These are phyloP conservation scores for Sarcophaga caerulescens DNA, from an alignment of 2,888 invertebrate genomes.

Conservation along the genomic window DNA sequence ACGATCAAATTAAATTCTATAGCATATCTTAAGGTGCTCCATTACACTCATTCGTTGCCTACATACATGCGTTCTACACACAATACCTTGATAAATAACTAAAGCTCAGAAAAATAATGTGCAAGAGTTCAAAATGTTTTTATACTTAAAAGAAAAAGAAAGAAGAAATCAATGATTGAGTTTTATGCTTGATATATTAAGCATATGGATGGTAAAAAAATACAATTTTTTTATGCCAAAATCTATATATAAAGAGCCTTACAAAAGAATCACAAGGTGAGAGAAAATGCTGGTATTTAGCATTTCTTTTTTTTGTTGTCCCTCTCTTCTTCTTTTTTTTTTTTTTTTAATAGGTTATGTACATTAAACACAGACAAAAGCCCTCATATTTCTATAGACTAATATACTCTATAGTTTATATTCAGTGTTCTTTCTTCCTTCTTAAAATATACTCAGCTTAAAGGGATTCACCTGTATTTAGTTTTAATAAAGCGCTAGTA, in stretches of 20 bases:
- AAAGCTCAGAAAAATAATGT: constrained; percentile 43
- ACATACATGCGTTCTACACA: neutral
- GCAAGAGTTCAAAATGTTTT: constrained; percentile 39
- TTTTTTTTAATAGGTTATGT: constrained; percentile 44
- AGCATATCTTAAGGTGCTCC: constrained; percentile 37
- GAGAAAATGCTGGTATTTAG: constrained; percentile 40
- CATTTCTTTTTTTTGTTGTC: too few relatives aligned
- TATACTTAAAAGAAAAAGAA: constrained; percentile 34
- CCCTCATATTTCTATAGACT: constrained; percentile 43
- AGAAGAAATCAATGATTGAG: constrained; percentile 65
- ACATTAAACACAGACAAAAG: constrained; percentile 59
- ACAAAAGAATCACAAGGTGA: neutral
- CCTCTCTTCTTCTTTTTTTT: neutral
- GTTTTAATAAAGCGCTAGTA: constrained; percentile 39
- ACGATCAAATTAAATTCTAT: constrained; percentile 39
- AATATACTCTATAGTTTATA: constrained; percentile 25
- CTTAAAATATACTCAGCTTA: constrained; percentile 35
- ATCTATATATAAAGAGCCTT: neutral
- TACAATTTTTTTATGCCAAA: constrained; percentile 23
- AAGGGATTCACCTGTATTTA: constrained; percentile 59
- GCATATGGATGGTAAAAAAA: constrained; percentile 46
- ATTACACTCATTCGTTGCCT: constrained; percentile 8
- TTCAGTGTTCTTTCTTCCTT: neutral
- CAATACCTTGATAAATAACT: constrained; percentile 12
- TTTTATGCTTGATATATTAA: constrained; percentile 60